A percentile compares a stretch with the other conserved stretches of the same genome.
phyloP scores from a whole-genome alignment of 1,140 invertebrate species.

The Conopomorpha cramerella region DNA sequence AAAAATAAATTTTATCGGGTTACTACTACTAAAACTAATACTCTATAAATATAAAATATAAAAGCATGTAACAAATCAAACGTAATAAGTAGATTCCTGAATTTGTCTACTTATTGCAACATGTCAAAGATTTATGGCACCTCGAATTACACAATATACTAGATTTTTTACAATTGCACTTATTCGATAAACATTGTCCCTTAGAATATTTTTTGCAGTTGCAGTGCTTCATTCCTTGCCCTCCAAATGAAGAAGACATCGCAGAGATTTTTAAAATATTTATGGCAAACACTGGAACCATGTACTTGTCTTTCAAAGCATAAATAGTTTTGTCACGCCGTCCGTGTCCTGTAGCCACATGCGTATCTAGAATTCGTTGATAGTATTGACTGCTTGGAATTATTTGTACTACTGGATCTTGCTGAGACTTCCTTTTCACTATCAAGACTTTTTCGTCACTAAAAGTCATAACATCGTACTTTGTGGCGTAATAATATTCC shows the following conservation, averaged over 20 bases:
- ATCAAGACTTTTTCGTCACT: slow-evolving; percentile 9
- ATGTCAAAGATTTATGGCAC: not conserved
- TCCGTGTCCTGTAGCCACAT: slow-evolving; percentile 12
- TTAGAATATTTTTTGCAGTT: slow-evolving; percentile 8
- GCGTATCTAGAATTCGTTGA: slow-evolving; percentile 6
- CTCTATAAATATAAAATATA: no score
- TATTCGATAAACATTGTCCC: slow-evolving; percentile 7
- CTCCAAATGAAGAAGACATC: slow-evolving; percentile 9
- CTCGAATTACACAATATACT: not conserved
- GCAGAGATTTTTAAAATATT: no score
- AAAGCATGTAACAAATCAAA: no score
- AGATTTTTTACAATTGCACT: no score
- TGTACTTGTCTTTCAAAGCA: slow-evolving; percentile 3
- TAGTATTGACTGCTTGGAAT: slow-evolving; percentile 8
- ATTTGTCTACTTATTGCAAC: not conserved
- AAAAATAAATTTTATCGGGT: no score
- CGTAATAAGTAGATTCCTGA: no score
- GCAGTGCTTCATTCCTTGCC: slow-evolving; percentile 12
- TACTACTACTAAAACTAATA: no score
- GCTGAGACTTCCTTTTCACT: slow-evolving; percentile 13
- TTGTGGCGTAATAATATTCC: no score
- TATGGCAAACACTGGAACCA: no score
- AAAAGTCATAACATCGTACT: slow-evolving; percentile 8
- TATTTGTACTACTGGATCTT: slow-evolving; percentile 7
- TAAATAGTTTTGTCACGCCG: slow-evolving; percentile 7